These are phyloP conservation scores for Podocnemis expansa DNA, from an alignment of 2,113 vertebrate species.

Conservation along the genomic window DNA sequence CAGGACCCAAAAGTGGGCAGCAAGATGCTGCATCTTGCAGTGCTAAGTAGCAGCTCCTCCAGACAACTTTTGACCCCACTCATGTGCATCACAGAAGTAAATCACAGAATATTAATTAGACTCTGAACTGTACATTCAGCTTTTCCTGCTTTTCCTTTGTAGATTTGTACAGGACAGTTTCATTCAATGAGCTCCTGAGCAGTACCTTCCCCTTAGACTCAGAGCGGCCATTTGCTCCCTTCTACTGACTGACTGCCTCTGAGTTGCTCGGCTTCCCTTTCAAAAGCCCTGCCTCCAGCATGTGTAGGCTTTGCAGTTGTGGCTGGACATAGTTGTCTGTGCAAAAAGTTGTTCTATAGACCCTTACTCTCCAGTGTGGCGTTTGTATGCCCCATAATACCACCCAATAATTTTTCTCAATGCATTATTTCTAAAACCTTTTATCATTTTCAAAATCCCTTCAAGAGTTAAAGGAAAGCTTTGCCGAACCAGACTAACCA, in stretches of 20 bases:
- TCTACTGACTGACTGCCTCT: not conserved
- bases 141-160: not conserved
- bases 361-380: not conserved
- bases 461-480: slow-evolving; percentile 18
- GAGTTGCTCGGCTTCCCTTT: not conserved
- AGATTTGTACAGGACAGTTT: not conserved
- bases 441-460: slow-evolving; percentile 53
- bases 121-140: not conserved
- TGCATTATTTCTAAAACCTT: slow-evolving; percentile 21
- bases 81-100: not conserved
- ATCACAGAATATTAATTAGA: not conserved
- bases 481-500: too few relatives aligned
- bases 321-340: not conserved
- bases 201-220: not conserved
- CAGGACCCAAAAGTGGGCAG: too few relatives aligned
- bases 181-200: not conserved
- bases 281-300: not conserved
- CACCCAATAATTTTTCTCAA: not conserved
- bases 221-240: not conserved
- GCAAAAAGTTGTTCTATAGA: not conserved
- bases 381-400: not conserved
- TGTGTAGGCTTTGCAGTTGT: not conserved
- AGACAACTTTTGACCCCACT: not conserved
- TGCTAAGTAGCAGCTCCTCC: not conserved
- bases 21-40: too few relatives aligned